A percentile compares a stretch with the other conserved stretches of the same genome.
These are phyloP conservation scores for Scolopax bukidnonensis DNA, from an alignment of 2,797 vertebrate genomes.

Conservation along the genomic window DNA sequence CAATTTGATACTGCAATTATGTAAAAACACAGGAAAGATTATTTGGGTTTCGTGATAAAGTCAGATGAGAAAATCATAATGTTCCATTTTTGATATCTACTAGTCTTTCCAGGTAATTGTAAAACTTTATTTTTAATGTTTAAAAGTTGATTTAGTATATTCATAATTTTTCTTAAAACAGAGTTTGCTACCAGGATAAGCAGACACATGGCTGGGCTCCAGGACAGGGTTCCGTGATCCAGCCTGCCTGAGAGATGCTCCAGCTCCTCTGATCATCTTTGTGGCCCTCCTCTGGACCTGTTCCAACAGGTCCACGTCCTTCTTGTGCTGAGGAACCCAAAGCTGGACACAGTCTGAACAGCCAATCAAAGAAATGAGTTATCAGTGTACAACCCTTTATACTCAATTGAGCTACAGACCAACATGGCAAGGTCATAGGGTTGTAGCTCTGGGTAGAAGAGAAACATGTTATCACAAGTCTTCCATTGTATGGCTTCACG, in stretches of 20 bases:
- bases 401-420: background rate
- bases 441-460: background rate
- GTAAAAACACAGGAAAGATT: background rate
- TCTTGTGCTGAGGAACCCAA: background rate
- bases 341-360: background rate
- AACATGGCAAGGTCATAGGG: background rate
- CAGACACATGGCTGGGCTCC: background rate
- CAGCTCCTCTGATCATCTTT: background rate
- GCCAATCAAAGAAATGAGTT: background rate
- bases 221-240: rapidly evolving
- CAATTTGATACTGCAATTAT: background rate
- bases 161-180: background rate
- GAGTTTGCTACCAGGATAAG: background rate
- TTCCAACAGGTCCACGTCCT: background rate
- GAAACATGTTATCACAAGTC: background rate
- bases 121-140: background rate
- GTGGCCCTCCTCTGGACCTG: background rate
- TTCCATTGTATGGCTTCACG: background rate
- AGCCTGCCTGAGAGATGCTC: background rate
- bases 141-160: background rate
- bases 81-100: background rate
- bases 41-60: background rate
- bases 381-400: background rate
- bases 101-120: background rate
- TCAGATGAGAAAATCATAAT: background rate